Evolutionary conservation across 1,140 invertebrate species (phyloP).

Genomic region (Cydia fagiglandana): DNA sequence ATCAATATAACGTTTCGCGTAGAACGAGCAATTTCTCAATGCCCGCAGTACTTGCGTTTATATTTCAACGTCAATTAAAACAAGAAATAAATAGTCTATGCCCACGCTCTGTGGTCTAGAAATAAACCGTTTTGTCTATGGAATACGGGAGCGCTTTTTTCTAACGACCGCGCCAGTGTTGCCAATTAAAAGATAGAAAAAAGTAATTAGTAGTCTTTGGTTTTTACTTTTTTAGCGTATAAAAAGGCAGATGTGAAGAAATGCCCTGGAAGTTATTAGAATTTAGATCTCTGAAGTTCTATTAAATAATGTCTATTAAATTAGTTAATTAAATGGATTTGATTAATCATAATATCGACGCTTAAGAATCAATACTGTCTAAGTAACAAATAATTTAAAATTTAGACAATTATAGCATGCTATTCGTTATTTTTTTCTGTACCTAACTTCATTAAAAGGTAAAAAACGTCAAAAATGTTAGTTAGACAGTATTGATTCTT

Average conservation of each 20-base stretch:
- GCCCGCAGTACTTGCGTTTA: background rate
- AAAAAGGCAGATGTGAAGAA: background rate
- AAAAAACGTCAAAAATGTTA: no score
- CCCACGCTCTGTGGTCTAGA: conserved; percentile 15
- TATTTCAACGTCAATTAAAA: conserved; percentile 19
- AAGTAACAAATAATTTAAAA: no score
- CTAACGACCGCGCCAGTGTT: background rate
- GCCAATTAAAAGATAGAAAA: conserved; percentile 12
- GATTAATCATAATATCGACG: no score
- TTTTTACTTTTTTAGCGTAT: background rate
- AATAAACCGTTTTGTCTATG: conserved; percentile 11
- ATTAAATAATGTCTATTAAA: no score
- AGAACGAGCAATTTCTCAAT: background rate
- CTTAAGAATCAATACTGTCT: no score
- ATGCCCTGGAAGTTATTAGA: background rate
- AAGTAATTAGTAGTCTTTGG: conserved; percentile 1
- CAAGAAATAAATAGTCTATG: conserved; percentile 8
- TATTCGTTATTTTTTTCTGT: no score
- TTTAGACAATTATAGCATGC: no score
- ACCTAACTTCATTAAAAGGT: no score
- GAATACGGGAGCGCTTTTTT: background rate
- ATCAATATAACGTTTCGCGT: background rate
- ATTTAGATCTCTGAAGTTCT: no score
- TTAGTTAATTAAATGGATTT: no score
- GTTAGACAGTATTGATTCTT: no score